Evolutionary conservation across 37 sponge, comb jelly and placozoan species (phyloP), one percentile per base, ranked within the genome.

Genomic region (Eunapius fragilis): DNA sequence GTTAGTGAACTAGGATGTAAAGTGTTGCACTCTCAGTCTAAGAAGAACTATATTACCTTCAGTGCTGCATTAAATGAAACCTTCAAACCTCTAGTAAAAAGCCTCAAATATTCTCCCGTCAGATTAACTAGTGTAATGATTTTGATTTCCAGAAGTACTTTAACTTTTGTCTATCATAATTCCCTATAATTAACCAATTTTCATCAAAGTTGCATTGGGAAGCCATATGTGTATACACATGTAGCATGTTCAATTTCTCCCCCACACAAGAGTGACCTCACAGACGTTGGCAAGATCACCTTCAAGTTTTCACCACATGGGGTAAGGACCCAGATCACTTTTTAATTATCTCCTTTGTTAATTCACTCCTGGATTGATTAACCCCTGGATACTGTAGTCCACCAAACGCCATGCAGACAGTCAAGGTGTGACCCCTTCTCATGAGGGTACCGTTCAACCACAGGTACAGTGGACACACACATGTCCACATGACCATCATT

Each of bases 241-340:
- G 6, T 41, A 41, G 41, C 41, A 9, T 41, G 6, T 41, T 41
- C 6, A 6, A 3, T 9, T 41, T 6, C 41, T 41, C 6, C 41
- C 6, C 14, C 19, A 68, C 28, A 22, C 14, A 47, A 85, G 86
- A 67, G 30, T 67, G 75, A 45, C 37, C 78, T 85, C 25, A 37
- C 72, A 34, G 86, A 85, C 37, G 71, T 70, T 77, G 86, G 86
- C 7, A 85, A 85, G 78, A 49, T 85, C n/a, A 69, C 79, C 0
- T 85, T 85, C 79, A 85, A 73, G 75, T 84, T 49, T 68, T 37
- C 47, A 2, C 36, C 67, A 28, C 28, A 34, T 14, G 36, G 75
- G 50, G 75, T 30, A 74, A 12, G 37, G n/a, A n/a, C n/a, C 27
- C 24, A 3, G 37, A 0, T 27, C 25, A 32, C 26, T 9, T 9